Conservation (phyloP, 2,888 invertebrate genomes). For the Leptothorax acervorum region DNA sequence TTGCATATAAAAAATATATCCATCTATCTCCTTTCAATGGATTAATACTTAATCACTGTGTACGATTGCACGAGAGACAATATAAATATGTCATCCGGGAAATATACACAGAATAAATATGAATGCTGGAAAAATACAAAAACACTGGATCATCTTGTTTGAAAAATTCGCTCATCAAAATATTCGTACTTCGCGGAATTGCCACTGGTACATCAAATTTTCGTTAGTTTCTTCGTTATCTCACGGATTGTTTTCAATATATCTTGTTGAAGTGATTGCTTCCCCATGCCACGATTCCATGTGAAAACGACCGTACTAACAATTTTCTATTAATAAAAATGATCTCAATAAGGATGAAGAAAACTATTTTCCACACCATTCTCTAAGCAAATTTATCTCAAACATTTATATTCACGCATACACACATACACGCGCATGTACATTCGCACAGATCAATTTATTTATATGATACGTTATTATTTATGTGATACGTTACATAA, state of each 20-base stretch:
- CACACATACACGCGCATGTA: background rate
- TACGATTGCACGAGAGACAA: background rate
- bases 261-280: constrained; percentile 28
- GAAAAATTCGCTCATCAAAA: constrained; percentile 35
- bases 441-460: background rate
- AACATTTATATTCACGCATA: background rate
- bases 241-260: constrained; percentile 65
- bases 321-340: background rate
- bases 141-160: constrained; percentile 6
- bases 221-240: constrained; percentile 18
- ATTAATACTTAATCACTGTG: constrained; percentile 22
- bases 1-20: background rate
- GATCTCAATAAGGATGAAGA: too few relatives aligned
- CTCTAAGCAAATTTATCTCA: background rate
- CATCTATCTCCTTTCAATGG: background rate
- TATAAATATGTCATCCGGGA: constrained; percentile 4
- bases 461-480: background rate
- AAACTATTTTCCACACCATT: background rate
- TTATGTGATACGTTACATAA: background rate
- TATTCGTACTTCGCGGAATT: constrained; percentile 47
- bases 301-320: background rate
- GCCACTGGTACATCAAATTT: constrained; percentile 42
- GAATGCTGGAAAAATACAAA: constrained; percentile 3
- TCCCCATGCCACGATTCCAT: background rate
- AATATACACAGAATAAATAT: constrained; percentile 31